A percentile compares a stretch with the other conserved stretches of the same genome.
Conservation (phyloP, 2,797 vertebrate species). For the Falco peregrinus region DNA sequence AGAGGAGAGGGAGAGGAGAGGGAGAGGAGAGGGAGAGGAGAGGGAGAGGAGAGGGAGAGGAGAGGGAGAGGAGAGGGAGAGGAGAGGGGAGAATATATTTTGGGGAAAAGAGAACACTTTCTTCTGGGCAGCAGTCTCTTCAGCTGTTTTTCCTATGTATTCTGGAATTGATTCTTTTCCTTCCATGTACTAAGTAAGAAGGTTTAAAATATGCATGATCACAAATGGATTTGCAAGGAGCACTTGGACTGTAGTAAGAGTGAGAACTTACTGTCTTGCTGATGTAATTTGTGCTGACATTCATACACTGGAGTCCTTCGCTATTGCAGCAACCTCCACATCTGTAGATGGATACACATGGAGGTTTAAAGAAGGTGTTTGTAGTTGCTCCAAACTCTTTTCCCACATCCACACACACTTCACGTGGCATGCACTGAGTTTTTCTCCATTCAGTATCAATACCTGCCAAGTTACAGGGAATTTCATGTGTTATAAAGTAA, state of each 20-base stretch:
- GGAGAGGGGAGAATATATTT: too few species aligned
- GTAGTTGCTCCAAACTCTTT: slow-evolving; percentile 97
- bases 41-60: too few species aligned
- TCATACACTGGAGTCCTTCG: slow-evolving; percentile 95
- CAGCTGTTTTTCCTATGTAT: neutral
- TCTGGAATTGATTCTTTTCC: neutral
- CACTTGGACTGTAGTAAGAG: neutral
- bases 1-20: too few species aligned
- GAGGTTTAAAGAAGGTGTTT: slow-evolving; percentile 99
- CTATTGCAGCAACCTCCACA: slow-evolving; percentile 99
- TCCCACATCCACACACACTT: slow-evolving; percentile 98
- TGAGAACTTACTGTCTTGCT: slow-evolving; percentile 92
- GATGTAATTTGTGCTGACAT: slow-evolving; percentile 93
- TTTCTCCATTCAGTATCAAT: slow-evolving; percentile 98
- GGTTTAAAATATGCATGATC: neutral
- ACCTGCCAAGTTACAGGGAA: slow-evolving; percentile 87
- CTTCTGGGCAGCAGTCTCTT: neutral
- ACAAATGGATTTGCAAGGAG: neutral
- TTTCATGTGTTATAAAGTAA: slow-evolving; percentile 66
- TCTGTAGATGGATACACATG: slow-evolving; percentile 98
- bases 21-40: too few species aligned
- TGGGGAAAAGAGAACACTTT: neutral
- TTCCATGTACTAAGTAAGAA: neutral
- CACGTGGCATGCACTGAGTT: slow-evolving; percentile 95
- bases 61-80: too few species aligned